phyloP scores from a whole-genome alignment of 2,888 invertebrate genomes.

The Isotomurus palustris region DNA sequence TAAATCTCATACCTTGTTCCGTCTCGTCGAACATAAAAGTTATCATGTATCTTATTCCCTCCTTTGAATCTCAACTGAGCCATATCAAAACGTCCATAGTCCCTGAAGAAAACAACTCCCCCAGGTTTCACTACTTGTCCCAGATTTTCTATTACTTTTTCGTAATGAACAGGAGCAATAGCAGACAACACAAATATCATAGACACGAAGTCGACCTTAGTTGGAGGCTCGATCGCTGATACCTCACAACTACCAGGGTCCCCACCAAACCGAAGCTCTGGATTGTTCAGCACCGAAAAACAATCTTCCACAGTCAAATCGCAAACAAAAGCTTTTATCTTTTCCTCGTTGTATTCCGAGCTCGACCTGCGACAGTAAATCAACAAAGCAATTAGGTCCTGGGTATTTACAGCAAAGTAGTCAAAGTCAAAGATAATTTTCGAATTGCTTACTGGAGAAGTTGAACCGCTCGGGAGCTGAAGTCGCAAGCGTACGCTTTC shows the following conservation, averaged over 20 bases:
- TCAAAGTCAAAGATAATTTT: no score
- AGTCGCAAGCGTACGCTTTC: constrained; percentile 83
- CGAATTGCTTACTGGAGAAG: constrained; percentile 61
- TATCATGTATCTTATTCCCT: constrained; percentile 83
- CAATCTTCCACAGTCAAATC: constrained; percentile 73
- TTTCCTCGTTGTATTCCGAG: constrained; percentile 61
- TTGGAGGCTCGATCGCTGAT: constrained; percentile 10
- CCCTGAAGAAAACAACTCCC: constrained; percentile 82
- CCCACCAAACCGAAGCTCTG: neutral
- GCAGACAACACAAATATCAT: constrained; percentile 94
- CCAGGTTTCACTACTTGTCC: constrained; percentile 64
- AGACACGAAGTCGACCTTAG: constrained; percentile 70
- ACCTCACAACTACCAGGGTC: neutral
- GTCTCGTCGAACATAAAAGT: constrained; percentile 95
- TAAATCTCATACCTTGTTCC: constrained; percentile 68
- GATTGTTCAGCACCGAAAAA: constrained; percentile 47
- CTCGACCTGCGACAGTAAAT: constrained; percentile 44
- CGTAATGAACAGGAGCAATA: constrained; percentile 80
- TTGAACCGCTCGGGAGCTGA: constrained; percentile 83
- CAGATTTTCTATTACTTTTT: constrained; percentile 58
- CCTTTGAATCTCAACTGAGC: constrained; percentile 91
- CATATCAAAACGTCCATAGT: constrained; percentile 94
- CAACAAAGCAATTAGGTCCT: neutral
- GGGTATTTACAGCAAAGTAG: no score
- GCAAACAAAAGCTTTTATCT: constrained; percentile 73